Conservation (phyloP, 2,888 invertebrate genomes). For the Piscicola geometra region DNA sequence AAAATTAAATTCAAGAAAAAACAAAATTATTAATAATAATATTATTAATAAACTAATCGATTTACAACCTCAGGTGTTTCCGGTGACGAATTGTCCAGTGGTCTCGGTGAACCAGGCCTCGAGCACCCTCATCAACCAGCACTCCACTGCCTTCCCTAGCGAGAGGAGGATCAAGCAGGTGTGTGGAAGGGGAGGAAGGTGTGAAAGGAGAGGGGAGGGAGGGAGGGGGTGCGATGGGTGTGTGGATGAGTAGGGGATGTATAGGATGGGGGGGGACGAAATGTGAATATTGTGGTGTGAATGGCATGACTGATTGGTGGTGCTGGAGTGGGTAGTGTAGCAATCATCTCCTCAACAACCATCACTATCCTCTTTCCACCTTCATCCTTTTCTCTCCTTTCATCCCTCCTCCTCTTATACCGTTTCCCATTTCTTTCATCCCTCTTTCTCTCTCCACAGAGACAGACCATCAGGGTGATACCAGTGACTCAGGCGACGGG, state of each 20-base stretch:
- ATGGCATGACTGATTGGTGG: too few species aligned
- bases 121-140: conserved; percentile 35
- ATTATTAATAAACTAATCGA: too few species aligned
- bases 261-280: too few species aligned
- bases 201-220: too few species aligned
- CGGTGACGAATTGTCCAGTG: conserved; percentile 39
- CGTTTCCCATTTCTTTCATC: neutral
- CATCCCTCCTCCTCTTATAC: neutral
- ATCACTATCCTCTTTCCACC: neutral
- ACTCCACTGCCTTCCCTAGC: conserved; percentile 28
- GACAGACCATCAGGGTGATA: conserved; percentile 46
- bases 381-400: neutral
- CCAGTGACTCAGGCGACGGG: conserved; percentile 46
- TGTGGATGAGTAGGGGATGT: too few species aligned
- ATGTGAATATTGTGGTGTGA: too few species aligned
- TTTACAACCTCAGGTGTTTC: conserved; percentile 39
- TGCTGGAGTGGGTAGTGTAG: too few species aligned
- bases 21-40: too few species aligned
- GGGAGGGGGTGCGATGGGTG: too few species aligned
- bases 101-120: conserved; percentile 38
- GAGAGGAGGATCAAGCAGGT: conserved; percentile 28
- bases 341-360: neutral
- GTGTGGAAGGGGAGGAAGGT: neutral
- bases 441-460: conserved; percentile 38
- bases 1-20: too few species aligned